A percentile compares a stretch with the other conserved stretches of the same genome.
phyloP scores from a whole-genome alignment of 2,888 invertebrate genomes.

The Pristionchus exspectatus region DNA sequence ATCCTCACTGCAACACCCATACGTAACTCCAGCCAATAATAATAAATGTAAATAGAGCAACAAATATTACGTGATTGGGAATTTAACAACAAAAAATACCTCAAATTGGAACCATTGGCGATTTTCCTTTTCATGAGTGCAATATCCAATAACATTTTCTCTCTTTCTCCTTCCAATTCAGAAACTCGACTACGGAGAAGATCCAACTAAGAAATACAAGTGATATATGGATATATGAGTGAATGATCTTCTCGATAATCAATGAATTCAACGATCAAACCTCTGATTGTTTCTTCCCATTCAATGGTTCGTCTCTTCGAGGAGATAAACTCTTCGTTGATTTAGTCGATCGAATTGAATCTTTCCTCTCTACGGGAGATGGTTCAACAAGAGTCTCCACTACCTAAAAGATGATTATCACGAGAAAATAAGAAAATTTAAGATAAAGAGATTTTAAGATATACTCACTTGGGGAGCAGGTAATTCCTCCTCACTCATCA shows the following conservation, averaged over 20 bases:
- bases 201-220: constrained; percentile 1
- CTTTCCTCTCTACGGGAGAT: neutral
- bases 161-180: constrained; percentile 61
- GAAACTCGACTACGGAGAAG: constrained; percentile 44
- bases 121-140: constrained; percentile 59
- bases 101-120: neutral
- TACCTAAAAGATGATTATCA: neutral
- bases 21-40: too few species aligned
- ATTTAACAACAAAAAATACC: neutral
- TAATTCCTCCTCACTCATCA: neutral
- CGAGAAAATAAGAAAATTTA: too few species aligned
- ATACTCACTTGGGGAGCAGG: neutral
- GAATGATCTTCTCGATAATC: neutral
- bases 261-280: neutral
- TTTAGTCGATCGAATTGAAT: neutral
- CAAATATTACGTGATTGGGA: neutral
- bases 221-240: too few species aligned
- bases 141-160: constrained; percentile 61
- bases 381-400: neutral
- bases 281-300: constrained; percentile 24
- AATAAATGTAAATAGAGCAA: too few species aligned
- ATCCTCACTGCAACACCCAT: neutral
- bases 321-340: neutral
- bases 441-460: too few species aligned
- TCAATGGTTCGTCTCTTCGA: constrained; percentile 1